A percentile compares a stretch with the other conserved stretches of the same genome.
Evolutionary conservation across 2,888 invertebrate genomes (phyloP).

Genomic region (Neria commutata): DNA sequence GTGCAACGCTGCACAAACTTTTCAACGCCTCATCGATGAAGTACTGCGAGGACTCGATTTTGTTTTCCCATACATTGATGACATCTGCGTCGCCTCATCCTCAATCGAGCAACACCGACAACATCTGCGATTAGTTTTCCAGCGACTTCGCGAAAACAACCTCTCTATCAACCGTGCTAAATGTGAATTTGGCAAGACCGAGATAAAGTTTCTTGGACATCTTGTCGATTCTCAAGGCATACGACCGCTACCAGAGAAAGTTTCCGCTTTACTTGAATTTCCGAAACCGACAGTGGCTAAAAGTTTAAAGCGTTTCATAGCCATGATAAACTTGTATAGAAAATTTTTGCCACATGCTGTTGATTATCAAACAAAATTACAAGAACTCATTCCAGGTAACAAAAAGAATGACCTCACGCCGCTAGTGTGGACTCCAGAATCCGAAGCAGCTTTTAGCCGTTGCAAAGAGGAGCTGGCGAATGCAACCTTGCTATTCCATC

Average conservation of each 20-base stretch:
- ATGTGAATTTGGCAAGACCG: neutral
- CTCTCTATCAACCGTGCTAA: slow-evolving; percentile 1
- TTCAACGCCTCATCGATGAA: neutral
- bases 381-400: slow-evolving; percentile 17
- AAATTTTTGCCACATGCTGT: slow-evolving; percentile 27
- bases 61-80: neutral
- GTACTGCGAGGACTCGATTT: neutral
- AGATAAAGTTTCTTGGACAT: neutral
- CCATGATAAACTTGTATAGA: slow-evolving; percentile 25
- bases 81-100: neutral
- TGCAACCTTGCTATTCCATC: slow-evolving; percentile 17
- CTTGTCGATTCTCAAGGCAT: neutral
- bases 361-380: slow-evolving; percentile 25
- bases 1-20: slow-evolving; percentile 8
- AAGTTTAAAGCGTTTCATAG: neutral
- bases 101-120: neutral
- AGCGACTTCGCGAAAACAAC: neutral
- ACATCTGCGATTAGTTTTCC: slow-evolving; percentile 1
- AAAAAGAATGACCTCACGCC: slow-evolving; percentile 27
- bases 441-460: slow-evolving; percentile 23
- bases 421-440: slow-evolving; percentile 23
- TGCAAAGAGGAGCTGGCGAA: slow-evolving; percentile 22
- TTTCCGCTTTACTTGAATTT: neutral
- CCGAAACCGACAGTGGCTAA: neutral
- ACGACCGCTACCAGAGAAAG: neutral